Percentiles rank a stretch among this genome's conserved stretches.
These are phyloP conservation scores for Drosophila nigricruria DNA, from an alignment of 2,888 invertebrate species.

Conservation along the genomic window DNA sequence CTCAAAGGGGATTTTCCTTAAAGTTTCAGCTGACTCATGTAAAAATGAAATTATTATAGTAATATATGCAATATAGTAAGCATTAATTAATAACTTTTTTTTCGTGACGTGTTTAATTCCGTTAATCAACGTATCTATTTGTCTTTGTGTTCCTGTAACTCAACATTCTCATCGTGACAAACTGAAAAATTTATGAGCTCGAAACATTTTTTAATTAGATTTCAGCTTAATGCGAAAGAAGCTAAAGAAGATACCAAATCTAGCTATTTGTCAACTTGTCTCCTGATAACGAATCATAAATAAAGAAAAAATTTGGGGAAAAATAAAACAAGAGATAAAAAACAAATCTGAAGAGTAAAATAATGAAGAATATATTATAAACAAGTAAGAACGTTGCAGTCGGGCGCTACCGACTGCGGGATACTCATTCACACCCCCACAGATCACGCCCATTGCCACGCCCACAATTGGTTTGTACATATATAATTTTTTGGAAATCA, in stretches of 20 bases:
- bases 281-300: neutral
- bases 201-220: neutral
- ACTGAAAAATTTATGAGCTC: no score
- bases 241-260: neutral
- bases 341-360: neutral
- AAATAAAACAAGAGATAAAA: no score
- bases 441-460: no score
- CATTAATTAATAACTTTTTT: neutral
- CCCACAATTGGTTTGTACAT: no score
- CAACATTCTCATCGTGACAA: neutral
- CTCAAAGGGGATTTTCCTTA: neutral
- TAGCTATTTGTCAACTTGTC: neutral
- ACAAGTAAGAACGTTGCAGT: no score
- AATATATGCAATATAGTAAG: slow-evolving; percentile 1
- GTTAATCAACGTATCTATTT: neutral
- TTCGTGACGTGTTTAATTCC: neutral
- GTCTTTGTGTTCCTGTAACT: neutral
- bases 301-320: neutral
- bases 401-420: no score
- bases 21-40: neutral
- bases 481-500: no score
- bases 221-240: neutral
- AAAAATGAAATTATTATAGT: neutral
- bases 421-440: no score
- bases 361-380: neutral